Base-by-base conservation (phyloP, 2,113 vertebrate species). In the Pao palembangensis region DNA sequence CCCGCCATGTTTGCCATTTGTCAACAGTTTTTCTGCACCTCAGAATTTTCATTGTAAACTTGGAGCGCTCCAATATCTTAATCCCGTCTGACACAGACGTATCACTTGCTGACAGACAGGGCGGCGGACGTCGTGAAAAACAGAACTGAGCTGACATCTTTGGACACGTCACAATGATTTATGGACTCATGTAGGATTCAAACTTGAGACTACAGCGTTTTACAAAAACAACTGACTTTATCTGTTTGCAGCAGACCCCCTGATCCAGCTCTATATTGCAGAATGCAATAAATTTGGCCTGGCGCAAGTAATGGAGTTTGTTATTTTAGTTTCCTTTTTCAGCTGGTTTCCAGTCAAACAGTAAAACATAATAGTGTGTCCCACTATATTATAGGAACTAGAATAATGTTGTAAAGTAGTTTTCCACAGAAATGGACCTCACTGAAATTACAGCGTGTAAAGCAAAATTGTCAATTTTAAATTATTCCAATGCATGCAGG, bases 281-380 rank as follows among this genome's bases (percentile, higher is more conserved):
- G 49, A 79, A 76, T 46, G 83, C 65, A 75, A 80, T 85, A 85
- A 84, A 87, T 87, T 85, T 61, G 49, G 57, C 42, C 64, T 41
- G 64, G 75, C 42, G 69, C 80, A 86, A 86, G 67, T 49, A 69
- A 59, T 41, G 59, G 71, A 67, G 44, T 77, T 79, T 87, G 82
- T 87, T 89, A 83, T 85, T 83, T 77, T 83, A 88, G 80, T 78
- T 79, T 88, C 64, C 64, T 64, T 61, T 87, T 85, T 78, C 81
- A 83, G 68, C 75, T 55, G 51, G 61, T 67, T 78, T 81, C 79
- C 81, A 82, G 61, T 64, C 46, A 19, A 78, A 83, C 79, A 82
- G 76, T 87, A 80, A 88, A 88, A 88, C 59, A 61, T 69, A 73
- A 74, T 63, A 67, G 62, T n/a, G 69, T 83, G 84, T 86, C 73